Evolutionary conservation across 2,888 invertebrate genomes (phyloP), one percentile per base, ranked within the genome.

Genomic region (Ashinkailepas kermadecensis): DNA sequence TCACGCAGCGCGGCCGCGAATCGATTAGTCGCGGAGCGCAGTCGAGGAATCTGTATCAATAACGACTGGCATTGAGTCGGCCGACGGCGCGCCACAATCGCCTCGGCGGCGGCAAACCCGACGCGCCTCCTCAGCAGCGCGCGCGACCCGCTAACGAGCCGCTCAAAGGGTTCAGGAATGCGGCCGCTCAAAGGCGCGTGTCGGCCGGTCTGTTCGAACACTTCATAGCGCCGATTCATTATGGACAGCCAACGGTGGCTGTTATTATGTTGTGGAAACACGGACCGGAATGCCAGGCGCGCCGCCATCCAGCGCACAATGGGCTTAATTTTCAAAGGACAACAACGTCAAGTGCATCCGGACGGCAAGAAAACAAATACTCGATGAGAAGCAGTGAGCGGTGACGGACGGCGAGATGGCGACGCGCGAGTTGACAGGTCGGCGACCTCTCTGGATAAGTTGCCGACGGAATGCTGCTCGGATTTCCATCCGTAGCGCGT

Each of bases 121-220:
- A 21, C 15, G 70, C 74, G 21, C 1, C 21, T 21, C 56, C 74
- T 54, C 21, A 54, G 74, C 74, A n/a, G 13, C 54, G 10, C 54
- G 18, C 18, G 54, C 6, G 21, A 12, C 56, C 21, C 74, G 56
- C 74, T 74, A 74, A 74, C 74, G 74, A 74, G 74, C 56, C 54
- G 18, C 74, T 74, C 74, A 74, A 74, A 74, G 74, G 74, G 74
- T 74, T 74, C 18, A 56, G 74, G 74, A 74, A 74, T 74, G 74
- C 56, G 74, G 39, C 74, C 54, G 54, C 18, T 74, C 74, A 74
- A 74, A 74, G 54, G 56, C 74, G 21, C 74, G 74, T 74, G 54
- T 74, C 74, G 23, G 56, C 18, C 54, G 9, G 56, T 13, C 54
- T 54, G 56, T 18, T 10, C 2, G 74, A 39, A 56, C 74, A 74